Base-by-base conservation (phyloP, 2,888 invertebrate genomes). In the Monopis laevigella region DNA sequence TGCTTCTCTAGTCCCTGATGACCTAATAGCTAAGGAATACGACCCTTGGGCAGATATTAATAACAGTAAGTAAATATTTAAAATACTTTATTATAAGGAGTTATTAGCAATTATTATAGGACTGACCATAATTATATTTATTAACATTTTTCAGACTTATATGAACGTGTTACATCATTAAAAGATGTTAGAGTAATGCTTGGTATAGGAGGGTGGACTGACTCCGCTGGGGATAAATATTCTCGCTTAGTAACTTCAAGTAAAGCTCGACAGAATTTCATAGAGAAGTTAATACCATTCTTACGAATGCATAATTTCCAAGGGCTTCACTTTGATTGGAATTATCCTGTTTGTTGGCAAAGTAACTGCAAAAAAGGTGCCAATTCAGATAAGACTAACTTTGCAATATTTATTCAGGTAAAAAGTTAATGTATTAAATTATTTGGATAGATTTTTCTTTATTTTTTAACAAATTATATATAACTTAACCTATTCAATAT, bases 191-290 rank as follows among this genome's bases (percentile, higher is more conserved):
- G 85, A 49, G 88, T 92, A 0, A 64, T 94, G 4, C 69, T 97
- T 19, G 93, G 93, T 1, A 65, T 97, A 41, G 97, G 97, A n/a
- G 97, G 97, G 1, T 97, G 96, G 96, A 94, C 93, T 0, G 95
- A 96, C 65, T 96, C 94, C 0, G 85, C 89, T 1, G 93, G 92
- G 0, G 90, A 92, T 56, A 94, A 94, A 61, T 94, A 94, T 58
- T 92, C 93, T 0, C 84, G 88, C 10, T 65, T 96, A 17, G 91
- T 92, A 0, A 85, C 86, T 29, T 86, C 87, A 44, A 82, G 84
- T 3, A 74, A 84, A 1, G 82, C 86, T 3, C 83, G 93, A 10
- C 72, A 86, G 19, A 86, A 86, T 38, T 94, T 94, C 55, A 86
- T 89, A 2, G 73, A 86, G 2, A 86, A 87, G 42, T 81, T 86